These are phyloP conservation scores for Melanostigma gelatinosum DNA, from an alignment of 2,113 vertebrate species.

Conservation along the genomic window DNA sequence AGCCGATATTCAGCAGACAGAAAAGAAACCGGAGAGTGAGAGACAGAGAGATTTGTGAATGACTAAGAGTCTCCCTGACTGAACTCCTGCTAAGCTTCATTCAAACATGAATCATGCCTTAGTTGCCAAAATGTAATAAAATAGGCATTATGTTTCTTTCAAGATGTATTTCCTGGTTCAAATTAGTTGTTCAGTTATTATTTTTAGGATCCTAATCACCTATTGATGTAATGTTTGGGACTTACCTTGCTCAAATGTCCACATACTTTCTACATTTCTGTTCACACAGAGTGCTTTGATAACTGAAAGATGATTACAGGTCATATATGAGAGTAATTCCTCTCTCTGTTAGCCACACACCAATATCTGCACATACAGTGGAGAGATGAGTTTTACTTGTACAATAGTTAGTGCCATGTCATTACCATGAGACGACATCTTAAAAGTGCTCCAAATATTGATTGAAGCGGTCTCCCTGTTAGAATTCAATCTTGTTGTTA, in stretches of 20 bases:
- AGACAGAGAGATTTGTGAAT: not conserved
- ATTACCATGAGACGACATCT: slow-evolving; percentile 27
- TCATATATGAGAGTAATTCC: slow-evolving; percentile 21
- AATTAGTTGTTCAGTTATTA: not conserved
- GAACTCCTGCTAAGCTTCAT: not conserved
- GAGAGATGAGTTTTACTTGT: not conserved
- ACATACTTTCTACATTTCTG: slow-evolving; percentile 6
- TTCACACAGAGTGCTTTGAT: slow-evolving; percentile 13
- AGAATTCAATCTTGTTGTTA: slow-evolving; percentile 33
- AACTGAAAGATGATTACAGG: slow-evolving; percentile 33
- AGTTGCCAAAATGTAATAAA: not conserved
- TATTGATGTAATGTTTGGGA: not conserved
- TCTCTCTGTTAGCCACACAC: not conserved
- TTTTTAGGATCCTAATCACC: not conserved
- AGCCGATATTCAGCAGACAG: not conserved
- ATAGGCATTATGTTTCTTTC: not conserved
- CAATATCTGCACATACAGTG: slow-evolving; percentile 24
- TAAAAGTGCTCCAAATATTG: slow-evolving; percentile 39
- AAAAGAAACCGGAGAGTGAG: not conserved
- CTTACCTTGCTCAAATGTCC: not conserved
- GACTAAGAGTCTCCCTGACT: not conserved
- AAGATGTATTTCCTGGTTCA: not conserved
- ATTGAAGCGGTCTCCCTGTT: slow-evolving; percentile 13
- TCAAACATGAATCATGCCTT: not conserved
- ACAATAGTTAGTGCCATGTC: slow-evolving; percentile 7